These are phyloP conservation scores for Pediacus dermestoides DNA, from an alignment of 2,888 invertebrate genomes.

Conservation along the genomic window DNA sequence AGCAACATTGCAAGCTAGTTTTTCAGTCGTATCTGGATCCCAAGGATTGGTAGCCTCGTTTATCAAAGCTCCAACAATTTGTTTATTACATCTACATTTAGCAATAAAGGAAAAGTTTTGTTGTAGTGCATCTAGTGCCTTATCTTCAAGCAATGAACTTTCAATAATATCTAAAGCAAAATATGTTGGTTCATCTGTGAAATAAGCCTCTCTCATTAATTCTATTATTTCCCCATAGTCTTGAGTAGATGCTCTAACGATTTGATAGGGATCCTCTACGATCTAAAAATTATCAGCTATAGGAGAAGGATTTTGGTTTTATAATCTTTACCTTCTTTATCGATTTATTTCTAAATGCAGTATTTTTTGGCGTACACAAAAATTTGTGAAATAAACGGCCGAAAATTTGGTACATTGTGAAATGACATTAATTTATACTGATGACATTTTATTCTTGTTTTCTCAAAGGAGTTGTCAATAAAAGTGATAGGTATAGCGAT, in stretches of 20 bases:
- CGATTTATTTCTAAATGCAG: too few relatives aligned
- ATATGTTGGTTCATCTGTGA: conserved; percentile 55
- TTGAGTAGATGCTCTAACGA: conserved; percentile 47
- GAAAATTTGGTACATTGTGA: background rate
- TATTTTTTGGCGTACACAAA: too few relatives aligned
- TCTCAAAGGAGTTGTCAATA: too few relatives aligned
- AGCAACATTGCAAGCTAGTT: conserved; percentile 52
- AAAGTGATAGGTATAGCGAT: too few relatives aligned
- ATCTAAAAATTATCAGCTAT: too few relatives aligned
- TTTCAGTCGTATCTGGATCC: conserved; percentile 53
- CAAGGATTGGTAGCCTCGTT: conserved; percentile 53
- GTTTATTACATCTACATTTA: conserved; percentile 42
- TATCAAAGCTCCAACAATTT: conserved; percentile 51
- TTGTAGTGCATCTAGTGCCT: conserved; percentile 37
- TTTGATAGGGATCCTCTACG: conserved; percentile 39
- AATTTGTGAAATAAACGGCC: background rate
- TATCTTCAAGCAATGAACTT: conserved; percentile 32
- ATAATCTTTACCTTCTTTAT: too few relatives aligned
- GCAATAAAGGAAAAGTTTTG: conserved; percentile 41
- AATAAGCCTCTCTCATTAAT: conserved; percentile 53
- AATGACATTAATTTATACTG: too few relatives aligned
- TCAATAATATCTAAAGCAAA: conserved; percentile 50
- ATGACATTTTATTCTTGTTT: too few relatives aligned
- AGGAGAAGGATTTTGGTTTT: too few relatives aligned
- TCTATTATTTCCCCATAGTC: conserved; percentile 51